These are phyloP conservation scores for Netelia fuscicornis DNA, from an alignment of 2,888 invertebrate genomes.

Conservation along the genomic window DNA sequence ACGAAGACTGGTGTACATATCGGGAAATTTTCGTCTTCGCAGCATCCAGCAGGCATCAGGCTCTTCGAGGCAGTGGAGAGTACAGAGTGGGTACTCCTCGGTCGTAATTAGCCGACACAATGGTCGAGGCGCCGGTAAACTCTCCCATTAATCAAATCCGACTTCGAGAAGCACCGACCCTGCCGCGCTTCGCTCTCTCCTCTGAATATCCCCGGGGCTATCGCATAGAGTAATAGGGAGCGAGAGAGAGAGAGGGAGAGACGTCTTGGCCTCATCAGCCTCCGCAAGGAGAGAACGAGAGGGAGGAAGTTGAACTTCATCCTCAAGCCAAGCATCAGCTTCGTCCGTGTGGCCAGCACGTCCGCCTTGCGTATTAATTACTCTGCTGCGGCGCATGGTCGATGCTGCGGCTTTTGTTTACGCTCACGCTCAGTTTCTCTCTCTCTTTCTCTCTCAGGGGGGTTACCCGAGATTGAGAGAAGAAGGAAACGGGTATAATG, in stretches of 20 bases:
- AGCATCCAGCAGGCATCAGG: slow-evolving; percentile 24
- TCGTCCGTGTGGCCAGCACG: slow-evolving; percentile 40
- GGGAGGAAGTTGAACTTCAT: slow-evolving; percentile 20
- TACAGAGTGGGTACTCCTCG: slow-evolving; percentile 54
- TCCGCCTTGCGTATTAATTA: slow-evolving; percentile 67
- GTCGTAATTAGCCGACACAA: slow-evolving; percentile 76
- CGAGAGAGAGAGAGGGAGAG: slow-evolving; percentile 7
- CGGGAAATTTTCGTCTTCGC: not conserved
- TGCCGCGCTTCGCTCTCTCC: slow-evolving; percentile 47
- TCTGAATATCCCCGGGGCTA: slow-evolving; percentile 39
- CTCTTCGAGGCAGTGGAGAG: slow-evolving; percentile 7
- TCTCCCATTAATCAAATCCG: slow-evolving; percentile 78
- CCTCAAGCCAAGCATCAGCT: slow-evolving; percentile 44
- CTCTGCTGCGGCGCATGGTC: slow-evolving; percentile 44
- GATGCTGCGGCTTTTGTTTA: slow-evolving; percentile 64
- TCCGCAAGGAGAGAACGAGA: slow-evolving; percentile 7
- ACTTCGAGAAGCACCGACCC: slow-evolving; percentile 68
- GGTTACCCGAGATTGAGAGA: too few relatives aligned
- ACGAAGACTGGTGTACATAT: not conserved
- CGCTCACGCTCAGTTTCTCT: slow-evolving; percentile 22
- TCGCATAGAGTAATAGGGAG: not conserved
- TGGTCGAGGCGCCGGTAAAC: slow-evolving; percentile 75
- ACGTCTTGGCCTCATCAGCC: not conserved
- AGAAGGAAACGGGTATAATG: not conserved
- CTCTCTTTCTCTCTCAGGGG: not conserved